phyloP scores from a whole-genome alignment of 1,140 invertebrate genomes.

The Chionoecetes opilio region DNA sequence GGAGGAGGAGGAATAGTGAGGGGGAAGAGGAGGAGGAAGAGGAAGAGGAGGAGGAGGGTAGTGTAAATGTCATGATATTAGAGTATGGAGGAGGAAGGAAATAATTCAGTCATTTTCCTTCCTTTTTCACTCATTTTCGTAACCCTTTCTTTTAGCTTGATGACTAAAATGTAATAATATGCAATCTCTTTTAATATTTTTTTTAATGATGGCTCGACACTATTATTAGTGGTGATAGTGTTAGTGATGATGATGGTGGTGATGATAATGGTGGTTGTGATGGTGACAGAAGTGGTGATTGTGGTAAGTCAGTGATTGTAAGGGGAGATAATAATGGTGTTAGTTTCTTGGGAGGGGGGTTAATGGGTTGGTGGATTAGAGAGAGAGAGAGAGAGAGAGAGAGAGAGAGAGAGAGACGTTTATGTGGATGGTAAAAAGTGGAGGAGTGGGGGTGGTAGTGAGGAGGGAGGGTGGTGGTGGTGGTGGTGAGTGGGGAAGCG shows the following conservation, averaged over 20 bases:
- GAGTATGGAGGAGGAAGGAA: background rate
- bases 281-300: background rate
- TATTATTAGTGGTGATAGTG: background rate
- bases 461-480: background rate
- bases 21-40: background rate
- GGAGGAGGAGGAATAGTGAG: background rate
- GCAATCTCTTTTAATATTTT: too few relatives aligned
- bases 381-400: too few relatives aligned
- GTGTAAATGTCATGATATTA: background rate
- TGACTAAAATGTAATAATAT: too few relatives aligned
- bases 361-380: too few relatives aligned
- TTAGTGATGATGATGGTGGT: background rate
- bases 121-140: background rate
- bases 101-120: too few relatives aligned
- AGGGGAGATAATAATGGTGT: conserved; percentile 2
- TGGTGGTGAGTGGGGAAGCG: too few relatives aligned
- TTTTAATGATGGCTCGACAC: too few relatives aligned
- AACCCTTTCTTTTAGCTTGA: too few relatives aligned
- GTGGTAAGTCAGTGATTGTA: background rate
- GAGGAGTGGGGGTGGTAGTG: background rate
- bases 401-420: too few relatives aligned
- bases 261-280: background rate
- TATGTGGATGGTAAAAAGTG: too few relatives aligned
- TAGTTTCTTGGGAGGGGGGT: background rate
- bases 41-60: background rate